phyloP scores from a whole-genome alignment of 2,888 invertebrate species.

The Catocala nupta region DNA sequence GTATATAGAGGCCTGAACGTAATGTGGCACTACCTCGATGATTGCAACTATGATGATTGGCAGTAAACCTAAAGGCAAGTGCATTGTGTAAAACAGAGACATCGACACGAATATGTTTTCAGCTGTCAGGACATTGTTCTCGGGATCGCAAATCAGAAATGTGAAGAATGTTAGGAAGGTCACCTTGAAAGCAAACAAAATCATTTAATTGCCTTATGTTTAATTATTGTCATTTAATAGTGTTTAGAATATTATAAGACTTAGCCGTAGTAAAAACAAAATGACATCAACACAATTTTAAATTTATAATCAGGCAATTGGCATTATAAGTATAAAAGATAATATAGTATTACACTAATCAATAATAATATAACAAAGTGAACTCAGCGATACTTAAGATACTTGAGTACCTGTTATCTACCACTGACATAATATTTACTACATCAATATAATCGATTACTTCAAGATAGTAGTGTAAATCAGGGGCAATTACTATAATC shows the following conservation, averaged over 20 bases:
- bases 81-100: constrained; percentile 94
- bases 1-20: constrained; percentile 44
- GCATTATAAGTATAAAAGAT: constrained; percentile 27
- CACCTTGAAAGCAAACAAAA: constrained; percentile 88
- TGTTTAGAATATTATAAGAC: background rate
- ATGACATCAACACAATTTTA: no score
- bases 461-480: background rate
- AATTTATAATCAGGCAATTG: constrained; percentile 22
- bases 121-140: constrained; percentile 92
- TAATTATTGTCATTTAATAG: no score
- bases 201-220: constrained; percentile 21
- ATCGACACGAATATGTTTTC: constrained; percentile 95
- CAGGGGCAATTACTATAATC: no score
- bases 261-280: background rate
- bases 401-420: constrained; percentile 26
- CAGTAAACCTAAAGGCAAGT: constrained; percentile 94
- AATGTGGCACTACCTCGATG: constrained; percentile 90
- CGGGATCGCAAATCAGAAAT: constrained; percentile 90
- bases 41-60: constrained; percentile 91
- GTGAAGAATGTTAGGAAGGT: constrained; percentile 94
- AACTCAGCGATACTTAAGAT: constrained; percentile 26
- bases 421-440: constrained; percentile 20
- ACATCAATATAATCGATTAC: constrained; percentile 10
- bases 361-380: constrained; percentile 30
- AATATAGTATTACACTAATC: constrained; percentile 27